Percentiles rank a stretch among this genome's conserved stretches.
Conservation (phyloP, 2,797 vertebrate species). For the Megaceryle alcyon region DNA sequence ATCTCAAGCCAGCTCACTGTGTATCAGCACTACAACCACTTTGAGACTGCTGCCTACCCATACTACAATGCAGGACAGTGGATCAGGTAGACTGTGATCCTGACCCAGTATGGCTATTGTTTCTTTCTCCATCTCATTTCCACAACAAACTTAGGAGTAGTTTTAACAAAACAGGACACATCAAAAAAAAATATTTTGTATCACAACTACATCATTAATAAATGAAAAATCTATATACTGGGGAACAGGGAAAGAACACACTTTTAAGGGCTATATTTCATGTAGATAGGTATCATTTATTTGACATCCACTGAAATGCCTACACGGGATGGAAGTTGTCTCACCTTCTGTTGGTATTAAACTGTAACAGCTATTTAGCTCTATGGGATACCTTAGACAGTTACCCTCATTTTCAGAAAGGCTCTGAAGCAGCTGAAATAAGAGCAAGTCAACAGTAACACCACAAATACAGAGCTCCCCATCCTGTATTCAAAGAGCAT, state of each 20-base stretch:
- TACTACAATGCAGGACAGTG: not conserved
- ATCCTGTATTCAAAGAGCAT: not conserved
- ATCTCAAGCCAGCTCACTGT: not conserved
- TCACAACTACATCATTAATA: not conserved
- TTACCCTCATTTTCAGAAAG: not conserved
- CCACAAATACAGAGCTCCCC: not conserved
- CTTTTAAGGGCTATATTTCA: not conserved
- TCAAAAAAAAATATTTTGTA: not conserved
- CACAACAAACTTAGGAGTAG: not conserved
- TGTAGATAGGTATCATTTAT: not conserved
- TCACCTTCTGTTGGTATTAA: not conserved
- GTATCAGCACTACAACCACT: accelerated
- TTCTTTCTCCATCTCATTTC: not conserved
- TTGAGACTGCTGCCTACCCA: not conserved
- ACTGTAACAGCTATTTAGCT: not conserved
- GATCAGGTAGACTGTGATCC: accelerated
- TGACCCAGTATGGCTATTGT: not conserved
- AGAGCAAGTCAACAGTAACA: not conserved
- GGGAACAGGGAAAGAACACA: not conserved
- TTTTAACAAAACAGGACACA: not conserved
- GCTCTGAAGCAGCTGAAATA: not conserved
- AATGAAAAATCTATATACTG: not conserved
- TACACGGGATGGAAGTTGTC: not conserved
- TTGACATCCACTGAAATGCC: not conserved
- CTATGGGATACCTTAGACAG: not conserved